A percentile compares a stretch with the other conserved stretches of the same genome.
These are phyloP conservation scores for Albula glossodonta DNA, from an alignment of 2,113 vertebrate species.

Conservation along the genomic window DNA sequence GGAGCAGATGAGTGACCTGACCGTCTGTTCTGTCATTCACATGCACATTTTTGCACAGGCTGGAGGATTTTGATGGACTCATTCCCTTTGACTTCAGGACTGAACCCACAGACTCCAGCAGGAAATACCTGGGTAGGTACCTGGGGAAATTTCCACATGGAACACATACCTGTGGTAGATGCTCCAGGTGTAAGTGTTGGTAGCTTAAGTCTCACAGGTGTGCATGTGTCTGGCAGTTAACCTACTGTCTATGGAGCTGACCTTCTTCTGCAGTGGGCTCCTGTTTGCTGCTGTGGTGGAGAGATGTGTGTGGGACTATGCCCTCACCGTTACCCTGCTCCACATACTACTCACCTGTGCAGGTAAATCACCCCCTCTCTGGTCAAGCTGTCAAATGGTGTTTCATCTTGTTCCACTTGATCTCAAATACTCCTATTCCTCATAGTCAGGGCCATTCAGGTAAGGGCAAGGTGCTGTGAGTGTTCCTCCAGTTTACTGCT, in stretches of 20 bases:
- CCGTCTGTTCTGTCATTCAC: too few relatives aligned
- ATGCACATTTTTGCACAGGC: conserved; percentile 54
- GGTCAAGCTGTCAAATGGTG: background rate
- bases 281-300: conserved; percentile 79
- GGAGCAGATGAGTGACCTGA: too few relatives aligned
- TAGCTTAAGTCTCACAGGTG: too few relatives aligned
- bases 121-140: conserved; percentile 77
- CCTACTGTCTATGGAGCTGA: conserved; percentile 77
- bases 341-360: conserved; percentile 76
- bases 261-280: conserved; percentile 78
- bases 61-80: conserved; percentile 74
- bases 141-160: too few relatives aligned
- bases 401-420: background rate
- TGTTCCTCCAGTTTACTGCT: too few relatives aligned
- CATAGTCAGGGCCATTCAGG: background rate
- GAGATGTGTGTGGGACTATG: conserved; percentile 85
- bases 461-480: too few relatives aligned
- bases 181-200: too few relatives aligned
- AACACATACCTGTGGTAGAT: too few relatives aligned
- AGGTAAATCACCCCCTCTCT: conserved; percentile 54
- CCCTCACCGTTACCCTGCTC: conserved; percentile 75
- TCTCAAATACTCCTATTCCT: background rate
- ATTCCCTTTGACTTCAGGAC: conserved; percentile 86
- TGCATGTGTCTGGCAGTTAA: conserved; percentile 2
- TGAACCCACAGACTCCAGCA: conserved; percentile 73